Conservation (phyloP, 2,797 vertebrate species). For the Parambassis ranga region DNA sequence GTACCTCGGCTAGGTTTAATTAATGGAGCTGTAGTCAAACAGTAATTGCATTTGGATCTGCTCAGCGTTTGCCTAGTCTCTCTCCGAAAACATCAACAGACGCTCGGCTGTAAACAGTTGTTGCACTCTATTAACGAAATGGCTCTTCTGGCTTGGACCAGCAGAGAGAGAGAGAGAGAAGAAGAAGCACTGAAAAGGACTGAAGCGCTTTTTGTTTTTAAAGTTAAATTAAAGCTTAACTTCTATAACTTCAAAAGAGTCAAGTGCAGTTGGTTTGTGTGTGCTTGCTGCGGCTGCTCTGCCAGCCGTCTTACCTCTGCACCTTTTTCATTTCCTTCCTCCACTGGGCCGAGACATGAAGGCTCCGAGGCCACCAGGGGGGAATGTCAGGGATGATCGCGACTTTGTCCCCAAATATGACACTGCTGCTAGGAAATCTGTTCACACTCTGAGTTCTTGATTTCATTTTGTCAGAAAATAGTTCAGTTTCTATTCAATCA, state of each 20-base stretch:
- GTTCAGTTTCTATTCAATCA: neutral
- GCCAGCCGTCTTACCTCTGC: constrained; percentile 9
- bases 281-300: neutral
- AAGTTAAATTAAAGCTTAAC: too few species aligned
- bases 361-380: constrained; percentile 6
- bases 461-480: neutral
- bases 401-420: constrained; percentile 19
- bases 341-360: constrained; percentile 51
- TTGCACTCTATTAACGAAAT: constrained; percentile 33
- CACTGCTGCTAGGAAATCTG: neutral
- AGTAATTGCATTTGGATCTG: constrained; percentile 39
- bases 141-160: constrained; percentile 3
- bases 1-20: constrained; percentile 28
- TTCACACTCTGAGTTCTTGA: neutral
- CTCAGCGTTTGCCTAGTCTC: constrained; percentile 16
- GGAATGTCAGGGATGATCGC: constrained; percentile 29
- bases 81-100: constrained; percentile 20
- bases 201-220: neutral
- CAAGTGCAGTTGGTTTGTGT: neutral
- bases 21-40: constrained; percentile 31
- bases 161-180: neutral
- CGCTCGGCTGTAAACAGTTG: constrained; percentile 27
- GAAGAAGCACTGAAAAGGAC: too few species aligned
- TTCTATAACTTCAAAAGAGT: too few species aligned
- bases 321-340: constrained; percentile 58